Evolutionary conservation across 2,113 vertebrate genomes (phyloP).

Genomic region (Clarias macrocephalus): DNA sequence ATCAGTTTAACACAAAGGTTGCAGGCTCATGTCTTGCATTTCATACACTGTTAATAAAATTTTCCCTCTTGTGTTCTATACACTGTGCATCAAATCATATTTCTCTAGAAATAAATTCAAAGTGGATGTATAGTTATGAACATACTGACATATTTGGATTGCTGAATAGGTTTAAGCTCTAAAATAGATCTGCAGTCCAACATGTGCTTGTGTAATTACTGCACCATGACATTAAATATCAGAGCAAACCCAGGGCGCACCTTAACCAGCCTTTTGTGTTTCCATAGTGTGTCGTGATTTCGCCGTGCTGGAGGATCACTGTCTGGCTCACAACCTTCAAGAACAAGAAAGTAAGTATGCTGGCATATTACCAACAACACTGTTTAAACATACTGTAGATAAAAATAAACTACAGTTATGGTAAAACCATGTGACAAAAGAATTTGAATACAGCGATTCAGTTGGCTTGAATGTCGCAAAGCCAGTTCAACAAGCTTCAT

Average conservation of each 20-base stretch:
- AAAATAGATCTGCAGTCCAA: background rate
- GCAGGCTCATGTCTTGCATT: background rate
- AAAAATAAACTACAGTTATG: background rate
- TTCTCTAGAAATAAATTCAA: background rate
- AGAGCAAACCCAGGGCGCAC: background rate
- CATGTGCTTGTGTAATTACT: background rate
- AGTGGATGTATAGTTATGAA: background rate
- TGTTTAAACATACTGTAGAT: background rate
- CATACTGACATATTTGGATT: background rate
- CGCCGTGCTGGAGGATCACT: constrained; percentile 92
- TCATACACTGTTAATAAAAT: background rate
- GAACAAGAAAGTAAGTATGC: constrained; percentile 94
- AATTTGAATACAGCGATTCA: background rate
- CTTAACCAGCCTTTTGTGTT: background rate
- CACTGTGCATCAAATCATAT: background rate
- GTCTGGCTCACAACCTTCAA: constrained; percentile 92
- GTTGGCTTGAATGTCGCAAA: constrained; percentile 4
- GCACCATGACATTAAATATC: background rate
- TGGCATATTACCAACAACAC: background rate
- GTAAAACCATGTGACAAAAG: background rate
- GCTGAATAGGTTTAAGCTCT: background rate
- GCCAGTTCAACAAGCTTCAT: background rate
- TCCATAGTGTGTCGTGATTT: constrained; percentile 89
- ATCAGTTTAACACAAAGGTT: too few relatives aligned
- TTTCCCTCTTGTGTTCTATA: background rate